A percentile compares a stretch with the other conserved stretches of the same genome.
phyloP scores from a whole-genome alignment of 2,888 invertebrate genomes.

The Tetranychus truncatus region DNA sequence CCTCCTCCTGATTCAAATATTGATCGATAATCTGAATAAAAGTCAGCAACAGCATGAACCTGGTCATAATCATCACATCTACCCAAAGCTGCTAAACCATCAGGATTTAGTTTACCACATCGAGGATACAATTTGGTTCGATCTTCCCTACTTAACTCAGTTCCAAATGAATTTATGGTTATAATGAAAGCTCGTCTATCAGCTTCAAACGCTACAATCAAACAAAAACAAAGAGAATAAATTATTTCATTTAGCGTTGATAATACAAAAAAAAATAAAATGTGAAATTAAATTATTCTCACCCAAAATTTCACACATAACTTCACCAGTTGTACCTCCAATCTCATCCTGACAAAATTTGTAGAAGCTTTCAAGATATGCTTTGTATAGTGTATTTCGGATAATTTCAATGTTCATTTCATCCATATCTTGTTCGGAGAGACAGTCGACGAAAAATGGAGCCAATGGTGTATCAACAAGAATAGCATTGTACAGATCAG shows the following conservation, averaged over 20 bases:
- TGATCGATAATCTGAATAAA: conserved; percentile 83
- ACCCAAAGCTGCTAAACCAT: conserved; percentile 80
- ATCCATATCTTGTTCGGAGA: conserved; percentile 97
- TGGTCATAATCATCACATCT: conserved; percentile 97
- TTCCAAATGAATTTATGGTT: conserved; percentile 98
- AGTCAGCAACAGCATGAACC: conserved; percentile 93
- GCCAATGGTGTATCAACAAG: conserved; percentile 93
- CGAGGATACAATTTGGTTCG: conserved; percentile 87
- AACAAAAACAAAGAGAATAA: not conserved
- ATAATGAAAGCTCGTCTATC: conserved; percentile 97
- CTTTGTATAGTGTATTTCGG: conserved; percentile 91
- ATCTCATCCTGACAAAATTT: conserved; percentile 68
- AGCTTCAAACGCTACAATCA: conserved; percentile 62
- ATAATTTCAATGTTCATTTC: conserved; percentile 99
- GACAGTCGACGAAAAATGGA: conserved; percentile 98
- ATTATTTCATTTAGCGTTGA: conserved; percentile 8
- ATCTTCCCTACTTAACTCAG: conserved; percentile 94
- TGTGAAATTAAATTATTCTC: not conserved
- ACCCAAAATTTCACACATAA: conserved; percentile 88
- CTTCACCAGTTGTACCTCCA: conserved; percentile 91
- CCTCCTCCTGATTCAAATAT: conserved; percentile 65
- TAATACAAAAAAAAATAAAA: not conserved
- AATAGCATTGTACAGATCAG: conserved; percentile 96
- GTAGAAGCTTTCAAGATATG: conserved; percentile 62
- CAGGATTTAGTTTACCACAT: conserved; percentile 88